Evolutionary conservation across 2,113 vertebrate species (phyloP).

Genomic region (Rhynchopsitta pachyrhyncha): DNA sequence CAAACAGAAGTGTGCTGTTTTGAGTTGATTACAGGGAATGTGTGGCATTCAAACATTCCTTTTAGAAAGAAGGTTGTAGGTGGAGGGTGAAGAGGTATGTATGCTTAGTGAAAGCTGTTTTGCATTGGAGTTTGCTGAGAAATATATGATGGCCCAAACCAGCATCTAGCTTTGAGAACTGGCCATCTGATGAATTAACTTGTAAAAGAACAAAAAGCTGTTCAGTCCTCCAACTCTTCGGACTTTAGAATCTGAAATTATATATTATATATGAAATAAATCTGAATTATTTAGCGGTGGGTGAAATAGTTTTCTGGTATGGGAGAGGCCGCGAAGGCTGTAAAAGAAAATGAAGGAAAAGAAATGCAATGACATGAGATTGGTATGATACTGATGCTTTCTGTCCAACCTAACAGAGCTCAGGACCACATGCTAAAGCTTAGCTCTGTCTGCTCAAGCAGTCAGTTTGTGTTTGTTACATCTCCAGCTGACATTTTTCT

Average conservation of each 20-base stretch:
- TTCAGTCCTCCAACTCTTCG: neutral
- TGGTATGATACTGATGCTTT: neutral
- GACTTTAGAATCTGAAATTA: neutral
- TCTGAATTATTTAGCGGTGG: neutral
- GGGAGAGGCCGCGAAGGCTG: neutral
- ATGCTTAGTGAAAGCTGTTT: neutral
- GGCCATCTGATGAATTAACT: neutral
- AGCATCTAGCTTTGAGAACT: neutral
- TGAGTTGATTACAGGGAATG: neutral
- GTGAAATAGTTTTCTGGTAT: neutral
- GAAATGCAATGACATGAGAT: neutral
- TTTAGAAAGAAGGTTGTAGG: neutral
- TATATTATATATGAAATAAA: neutral
- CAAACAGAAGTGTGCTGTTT: conserved; percentile 6
- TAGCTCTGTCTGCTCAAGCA: neutral
- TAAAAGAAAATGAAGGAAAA: neutral
- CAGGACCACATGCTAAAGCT: neutral
- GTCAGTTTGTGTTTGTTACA: neutral
- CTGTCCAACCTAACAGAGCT: neutral
- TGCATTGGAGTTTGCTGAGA: neutral
- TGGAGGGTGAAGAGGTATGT: neutral
- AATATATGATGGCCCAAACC: neutral
- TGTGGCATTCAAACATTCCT: neutral
- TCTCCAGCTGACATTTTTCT: neutral
- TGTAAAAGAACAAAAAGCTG: neutral